Evolutionary conservation across 1,140 invertebrate species (phyloP), one percentile per base, ranked within the genome.

Genomic region (Drepana arcuata): DNA sequence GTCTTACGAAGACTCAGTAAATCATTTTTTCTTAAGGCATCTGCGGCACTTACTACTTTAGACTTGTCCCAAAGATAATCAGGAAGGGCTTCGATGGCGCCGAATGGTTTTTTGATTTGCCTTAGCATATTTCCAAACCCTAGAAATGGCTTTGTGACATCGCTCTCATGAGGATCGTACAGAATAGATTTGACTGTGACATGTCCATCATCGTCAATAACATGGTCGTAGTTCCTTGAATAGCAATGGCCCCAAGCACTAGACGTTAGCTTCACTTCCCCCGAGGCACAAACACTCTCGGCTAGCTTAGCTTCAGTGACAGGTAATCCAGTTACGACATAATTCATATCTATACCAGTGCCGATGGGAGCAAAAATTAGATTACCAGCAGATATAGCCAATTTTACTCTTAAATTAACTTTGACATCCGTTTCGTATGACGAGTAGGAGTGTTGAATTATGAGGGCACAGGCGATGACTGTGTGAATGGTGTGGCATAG

Each of bases 401-500:
- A 38, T 43, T 70, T 82, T 55, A 87, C 86, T 85, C 73, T 86
- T 2, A 90, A 67, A 36, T 86, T 84, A 1, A 90, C 84, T 47
- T 87, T 87, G 5, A 89, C 86, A 16, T 90, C 88, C 1, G 88
- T 89, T 54, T 87, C 84, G 30, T 87, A 89, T 1, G 82, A 83
- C 2, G 88, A 88, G 62, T 87, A 87, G 1, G 63, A 71, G 44
- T 77, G 87, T 49, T 90, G 88, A 51, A 91, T 90, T 41, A 87
- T 72, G 1, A 90, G 79, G 4, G 88, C 88, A 27, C 88, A 89
- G 31, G 86, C 84, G 34, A 90, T 85, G 0, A 86, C 88, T 33
- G 85, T 81, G 10, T 87, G 83, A 2, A 89, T 86, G 7, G 86
- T 80, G 38, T 88, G 86, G 30, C 77, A 70, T 68, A 90, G 84